These are phyloP conservation scores for Erythrolamprus reginae DNA, from an alignment of 2,113 vertebrate genomes.

Conservation along the genomic window DNA sequence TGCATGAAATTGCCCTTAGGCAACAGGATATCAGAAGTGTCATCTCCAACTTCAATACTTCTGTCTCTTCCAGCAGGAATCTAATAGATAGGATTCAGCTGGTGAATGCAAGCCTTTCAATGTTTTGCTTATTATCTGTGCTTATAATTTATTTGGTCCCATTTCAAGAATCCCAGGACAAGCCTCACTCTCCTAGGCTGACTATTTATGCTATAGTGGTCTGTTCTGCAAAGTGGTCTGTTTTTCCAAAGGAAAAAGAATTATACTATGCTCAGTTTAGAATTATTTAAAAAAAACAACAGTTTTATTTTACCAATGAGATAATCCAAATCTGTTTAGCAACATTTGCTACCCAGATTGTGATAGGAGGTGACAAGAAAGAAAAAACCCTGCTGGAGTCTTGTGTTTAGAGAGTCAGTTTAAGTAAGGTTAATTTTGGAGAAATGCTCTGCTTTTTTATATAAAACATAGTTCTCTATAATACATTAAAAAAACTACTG, in stretches of 20 bases:
- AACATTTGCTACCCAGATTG: neutral
- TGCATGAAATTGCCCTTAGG: neutral
- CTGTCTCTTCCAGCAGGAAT: neutral
- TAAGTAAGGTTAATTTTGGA: neutral
- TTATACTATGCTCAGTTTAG: neutral
- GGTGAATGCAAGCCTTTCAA: neutral
- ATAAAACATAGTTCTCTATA: neutral
- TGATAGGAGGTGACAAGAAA: neutral
- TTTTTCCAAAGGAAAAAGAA: neutral
- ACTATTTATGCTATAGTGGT: neutral
- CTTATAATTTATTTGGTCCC: neutral
- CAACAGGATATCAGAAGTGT: neutral
- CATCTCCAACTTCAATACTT: neutral
- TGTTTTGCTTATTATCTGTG: neutral
- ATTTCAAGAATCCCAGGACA: neutral
- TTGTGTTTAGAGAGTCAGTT: neutral
- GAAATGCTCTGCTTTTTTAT: neutral
- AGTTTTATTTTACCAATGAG: neutral
- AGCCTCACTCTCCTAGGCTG: neutral
- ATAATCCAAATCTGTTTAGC: neutral
- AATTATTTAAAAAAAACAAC: neutral
- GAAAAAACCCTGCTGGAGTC: neutral
- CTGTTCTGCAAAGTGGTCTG: neutral
- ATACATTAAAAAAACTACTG: neutral
- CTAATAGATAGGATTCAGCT: neutral